Percentiles rank a stretch among this genome's conserved stretches.
These are phyloP conservation scores for Eonycteris spelaea DNA, from an alignment of 2,113 vertebrate genomes.

Conservation along the genomic window DNA sequence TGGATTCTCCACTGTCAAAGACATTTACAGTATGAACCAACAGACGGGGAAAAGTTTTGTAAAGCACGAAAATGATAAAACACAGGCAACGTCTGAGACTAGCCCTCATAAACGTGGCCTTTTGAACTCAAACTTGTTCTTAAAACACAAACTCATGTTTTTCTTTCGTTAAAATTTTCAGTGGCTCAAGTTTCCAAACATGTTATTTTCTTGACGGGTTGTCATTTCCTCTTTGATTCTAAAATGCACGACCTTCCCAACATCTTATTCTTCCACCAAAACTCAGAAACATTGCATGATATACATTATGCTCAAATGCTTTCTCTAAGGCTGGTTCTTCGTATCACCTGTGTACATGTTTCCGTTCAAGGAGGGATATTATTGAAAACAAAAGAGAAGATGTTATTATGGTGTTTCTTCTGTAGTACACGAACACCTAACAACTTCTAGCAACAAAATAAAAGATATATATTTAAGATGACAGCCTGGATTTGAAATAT, in stretches of 20 bases:
- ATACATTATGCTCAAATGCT: background rate
- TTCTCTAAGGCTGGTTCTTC: background rate
- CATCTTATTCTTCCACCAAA: background rate
- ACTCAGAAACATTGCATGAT: background rate
- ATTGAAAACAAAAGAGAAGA: background rate
- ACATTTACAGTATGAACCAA: background rate
- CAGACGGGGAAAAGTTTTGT: background rate
- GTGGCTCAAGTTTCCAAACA: background rate
- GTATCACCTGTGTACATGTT: background rate
- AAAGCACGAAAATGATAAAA: background rate
- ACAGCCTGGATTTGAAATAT: constrained; percentile 39
- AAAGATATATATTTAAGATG: background rate
- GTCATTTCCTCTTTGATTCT: background rate
- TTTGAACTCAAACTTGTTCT: background rate
- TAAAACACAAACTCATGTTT: background rate
- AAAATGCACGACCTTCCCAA: background rate
- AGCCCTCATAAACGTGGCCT: background rate
- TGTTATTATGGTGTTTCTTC: background rate
- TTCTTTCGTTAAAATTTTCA: background rate
- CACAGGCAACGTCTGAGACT: background rate
- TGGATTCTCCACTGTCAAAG: background rate
- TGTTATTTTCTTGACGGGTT: background rate
- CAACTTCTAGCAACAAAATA: constrained; percentile 16
- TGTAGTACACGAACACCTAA: background rate
- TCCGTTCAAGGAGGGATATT: background rate